These are phyloP conservation scores for Temnothorax rugatulus DNA, from an alignment of 2,888 invertebrate species.

Conservation along the genomic window DNA sequence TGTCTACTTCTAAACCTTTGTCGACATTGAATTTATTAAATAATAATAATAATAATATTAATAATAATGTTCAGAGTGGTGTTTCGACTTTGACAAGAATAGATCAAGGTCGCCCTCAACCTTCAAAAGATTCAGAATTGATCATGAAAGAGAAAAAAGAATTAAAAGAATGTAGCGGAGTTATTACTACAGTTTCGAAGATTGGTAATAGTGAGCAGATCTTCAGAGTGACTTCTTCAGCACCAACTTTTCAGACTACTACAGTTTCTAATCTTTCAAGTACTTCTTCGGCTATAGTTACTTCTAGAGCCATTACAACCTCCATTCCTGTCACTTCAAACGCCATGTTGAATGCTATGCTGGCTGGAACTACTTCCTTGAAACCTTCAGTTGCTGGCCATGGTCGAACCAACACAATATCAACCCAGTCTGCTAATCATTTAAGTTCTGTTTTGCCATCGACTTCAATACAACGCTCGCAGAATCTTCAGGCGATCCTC, in stretches of 20 bases:
- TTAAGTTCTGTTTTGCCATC: constrained; percentile 81
- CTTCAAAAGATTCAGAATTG: constrained; percentile 25
- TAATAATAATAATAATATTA: background rate
- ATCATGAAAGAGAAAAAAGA: constrained; percentile 15
- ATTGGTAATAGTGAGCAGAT: constrained; percentile 16
- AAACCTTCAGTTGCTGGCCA: constrained; percentile 81
- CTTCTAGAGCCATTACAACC: constrained; percentile 71
- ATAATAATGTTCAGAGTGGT: constrained; percentile 61
- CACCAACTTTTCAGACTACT: constrained; percentile 71
- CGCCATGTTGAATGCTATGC: constrained; percentile 85
- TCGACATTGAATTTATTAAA: constrained; percentile 74
- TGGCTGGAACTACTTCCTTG: constrained; percentile 82
- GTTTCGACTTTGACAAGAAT: constrained; percentile 30
- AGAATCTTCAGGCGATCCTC: constrained; percentile 81
- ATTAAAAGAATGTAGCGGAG: constrained; percentile 19
- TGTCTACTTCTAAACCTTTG: constrained; percentile 80
- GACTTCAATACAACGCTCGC: constrained; percentile 79
- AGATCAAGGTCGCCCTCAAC: constrained; percentile 31
- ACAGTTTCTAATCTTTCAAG: constrained; percentile 68
- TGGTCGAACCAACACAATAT: constrained; percentile 75
- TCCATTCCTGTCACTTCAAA: constrained; percentile 83
- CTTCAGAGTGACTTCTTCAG: constrained; percentile 21
- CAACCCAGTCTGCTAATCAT: constrained; percentile 82
- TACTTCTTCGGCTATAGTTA: constrained; percentile 68
- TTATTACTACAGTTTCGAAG: constrained; percentile 30